Conservation (phyloP, 2,888 invertebrate species). For the Sphinx pinastri region DNA sequence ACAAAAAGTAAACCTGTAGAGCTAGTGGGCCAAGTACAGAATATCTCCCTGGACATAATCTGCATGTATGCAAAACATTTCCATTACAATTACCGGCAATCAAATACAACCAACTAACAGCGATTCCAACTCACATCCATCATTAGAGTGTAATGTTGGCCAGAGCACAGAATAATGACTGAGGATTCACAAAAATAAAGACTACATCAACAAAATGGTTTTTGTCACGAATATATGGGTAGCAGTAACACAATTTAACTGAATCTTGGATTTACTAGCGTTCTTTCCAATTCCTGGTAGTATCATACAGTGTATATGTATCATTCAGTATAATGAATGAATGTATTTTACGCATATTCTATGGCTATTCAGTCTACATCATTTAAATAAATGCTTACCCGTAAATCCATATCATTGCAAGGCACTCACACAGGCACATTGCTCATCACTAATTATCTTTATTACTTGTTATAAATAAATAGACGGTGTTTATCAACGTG, state of each 20-base stretch:
- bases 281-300: no score
- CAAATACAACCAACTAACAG: neutral
- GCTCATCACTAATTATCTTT: conserved; percentile 44
- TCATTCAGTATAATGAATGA: no score
- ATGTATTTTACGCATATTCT: no score
- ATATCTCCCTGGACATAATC: neutral
- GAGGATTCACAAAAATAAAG: neutral
- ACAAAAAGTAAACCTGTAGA: neutral
- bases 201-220: neutral
- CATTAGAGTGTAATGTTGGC: neutral
- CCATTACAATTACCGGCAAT: neutral
- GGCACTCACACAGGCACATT: conserved; percentile 54
- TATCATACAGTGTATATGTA: no score
- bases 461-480: conserved; percentile 37
- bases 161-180: neutral
- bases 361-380: no score
- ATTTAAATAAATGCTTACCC: conserved; percentile 48
- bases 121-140: neutral
- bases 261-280: no score
- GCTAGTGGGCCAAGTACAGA: neutral
- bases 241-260: no score
- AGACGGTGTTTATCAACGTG: conserved; percentile 37
- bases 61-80: neutral
- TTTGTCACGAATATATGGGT: no score
- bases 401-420: conserved; percentile 68